These are phyloP conservation scores for Digitonthophagus gazella DNA, from an alignment of 2,888 invertebrate genomes.

Conservation along the genomic window DNA sequence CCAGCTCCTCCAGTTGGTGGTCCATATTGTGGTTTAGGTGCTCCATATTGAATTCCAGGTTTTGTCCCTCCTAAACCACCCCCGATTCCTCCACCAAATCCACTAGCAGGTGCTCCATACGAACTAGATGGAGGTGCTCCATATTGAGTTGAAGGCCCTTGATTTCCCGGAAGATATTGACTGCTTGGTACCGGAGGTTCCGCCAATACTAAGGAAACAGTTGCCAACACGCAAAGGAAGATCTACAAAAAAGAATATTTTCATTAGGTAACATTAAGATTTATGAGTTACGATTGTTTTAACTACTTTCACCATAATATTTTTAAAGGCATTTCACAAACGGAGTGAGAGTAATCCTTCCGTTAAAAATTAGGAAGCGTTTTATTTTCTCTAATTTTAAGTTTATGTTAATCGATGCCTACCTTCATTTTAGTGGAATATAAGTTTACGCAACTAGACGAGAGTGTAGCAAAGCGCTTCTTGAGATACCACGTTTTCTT, in stretches of 20 bases:
- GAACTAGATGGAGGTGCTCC: constrained; percentile 12
- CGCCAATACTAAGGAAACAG: not conserved
- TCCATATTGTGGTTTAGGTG: constrained; percentile 10
- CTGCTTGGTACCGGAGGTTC: constrained; percentile 7
- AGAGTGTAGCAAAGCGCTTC: not conserved
- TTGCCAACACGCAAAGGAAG: constrained; percentile 1
- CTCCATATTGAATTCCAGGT: constrained; percentile 11
- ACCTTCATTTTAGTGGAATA: constrained; percentile 3
- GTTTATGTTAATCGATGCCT: not conserved
- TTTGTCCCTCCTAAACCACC: not conserved
- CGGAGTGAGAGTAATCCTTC: not conserved
- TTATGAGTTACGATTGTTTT: not conserved
- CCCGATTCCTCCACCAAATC: not conserved
- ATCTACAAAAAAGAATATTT: not conserved
- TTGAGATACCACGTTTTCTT: constrained; percentile 2
- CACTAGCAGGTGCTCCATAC: constrained; percentile 5
- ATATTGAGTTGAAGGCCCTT: constrained; percentile 2
- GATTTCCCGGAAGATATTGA: constrained; percentile 11
- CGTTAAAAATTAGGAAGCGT: no score
- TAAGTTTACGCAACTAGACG: not conserved
- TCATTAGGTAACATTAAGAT: not conserved
- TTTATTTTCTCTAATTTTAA: not conserved
- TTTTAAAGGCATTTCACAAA: not conserved
- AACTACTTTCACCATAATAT: not conserved
- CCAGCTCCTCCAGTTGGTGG: constrained; percentile 5